Conservation (phyloP, 2,888 invertebrate genomes). For the Autographa pulchrina region DNA sequence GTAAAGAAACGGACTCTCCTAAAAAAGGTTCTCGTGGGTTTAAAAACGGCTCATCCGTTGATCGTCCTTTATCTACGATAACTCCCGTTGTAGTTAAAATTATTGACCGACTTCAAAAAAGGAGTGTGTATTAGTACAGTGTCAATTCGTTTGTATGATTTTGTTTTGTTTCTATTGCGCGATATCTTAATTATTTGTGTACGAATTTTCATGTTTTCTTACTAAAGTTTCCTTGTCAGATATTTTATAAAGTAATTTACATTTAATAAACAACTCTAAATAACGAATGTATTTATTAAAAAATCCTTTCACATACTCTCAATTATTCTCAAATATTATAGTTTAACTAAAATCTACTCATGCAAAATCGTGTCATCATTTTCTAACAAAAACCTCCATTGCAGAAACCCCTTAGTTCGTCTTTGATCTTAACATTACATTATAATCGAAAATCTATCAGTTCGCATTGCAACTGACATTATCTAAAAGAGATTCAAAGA, state of each 20-base stretch:
- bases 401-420: neutral
- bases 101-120: neutral
- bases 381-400: neutral
- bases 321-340: no score
- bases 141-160: neutral
- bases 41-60: neutral
- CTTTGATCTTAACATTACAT: neutral
- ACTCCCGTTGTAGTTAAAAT: neutral
- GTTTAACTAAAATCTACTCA: no score
- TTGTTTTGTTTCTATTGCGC: no score
- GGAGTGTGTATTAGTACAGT: no score
- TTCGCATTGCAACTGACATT: neutral
- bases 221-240: no score
- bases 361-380: neutral
- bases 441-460: slow-evolving; percentile 2
- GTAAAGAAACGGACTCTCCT: slow-evolving; percentile 5
- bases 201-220: no score
- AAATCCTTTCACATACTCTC: no score
- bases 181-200: no score
- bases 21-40: slow-evolving; percentile 9
- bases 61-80: neutral
- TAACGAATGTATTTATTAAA: no score
- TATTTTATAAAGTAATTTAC: no score
- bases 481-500: neutral
- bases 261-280: no score